These are phyloP conservation scores for Agrotis ipsilon DNA, from an alignment of 2,888 invertebrate species.

Conservation along the genomic window DNA sequence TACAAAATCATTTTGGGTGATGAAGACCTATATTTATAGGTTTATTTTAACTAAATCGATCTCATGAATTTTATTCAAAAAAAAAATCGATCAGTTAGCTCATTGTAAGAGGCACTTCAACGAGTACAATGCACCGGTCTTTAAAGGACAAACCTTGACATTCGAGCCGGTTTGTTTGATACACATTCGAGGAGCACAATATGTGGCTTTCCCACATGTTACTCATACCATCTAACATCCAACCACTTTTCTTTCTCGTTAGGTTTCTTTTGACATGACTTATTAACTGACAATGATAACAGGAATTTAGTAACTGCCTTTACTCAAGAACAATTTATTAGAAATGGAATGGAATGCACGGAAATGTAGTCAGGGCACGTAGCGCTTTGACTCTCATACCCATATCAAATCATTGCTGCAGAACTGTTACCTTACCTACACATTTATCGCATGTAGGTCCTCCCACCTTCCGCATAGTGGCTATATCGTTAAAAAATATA, in stretches of 20 bases:
- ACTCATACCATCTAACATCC: too few relatives aligned
- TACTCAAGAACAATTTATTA: neutral
- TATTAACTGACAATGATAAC: neutral
- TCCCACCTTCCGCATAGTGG: neutral
- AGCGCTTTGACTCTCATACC: too few relatives aligned
- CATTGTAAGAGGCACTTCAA: neutral
- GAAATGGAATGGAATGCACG: neutral
- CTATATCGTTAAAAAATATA: too few relatives aligned
- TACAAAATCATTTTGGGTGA: neutral
- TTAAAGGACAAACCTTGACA: neutral
- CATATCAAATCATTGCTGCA: too few relatives aligned
- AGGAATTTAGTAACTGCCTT: neutral
- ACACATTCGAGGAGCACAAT: neutral
- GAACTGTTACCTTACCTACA: too few relatives aligned
- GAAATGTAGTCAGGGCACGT: too few relatives aligned
- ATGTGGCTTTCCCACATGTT: too few relatives aligned
- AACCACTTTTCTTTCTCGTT: neutral
- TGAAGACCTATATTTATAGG: neutral
- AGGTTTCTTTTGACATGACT: neutral
- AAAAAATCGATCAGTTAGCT: conserved; percentile 2
- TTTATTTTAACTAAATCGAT: too few relatives aligned
- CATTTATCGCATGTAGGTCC: neutral
- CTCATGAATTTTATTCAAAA: neutral
- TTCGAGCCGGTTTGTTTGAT: neutral
- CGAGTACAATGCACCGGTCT: neutral